phyloP scores from a whole-genome alignment of 2,888 invertebrate species.

The Pheosia gnoma region DNA sequence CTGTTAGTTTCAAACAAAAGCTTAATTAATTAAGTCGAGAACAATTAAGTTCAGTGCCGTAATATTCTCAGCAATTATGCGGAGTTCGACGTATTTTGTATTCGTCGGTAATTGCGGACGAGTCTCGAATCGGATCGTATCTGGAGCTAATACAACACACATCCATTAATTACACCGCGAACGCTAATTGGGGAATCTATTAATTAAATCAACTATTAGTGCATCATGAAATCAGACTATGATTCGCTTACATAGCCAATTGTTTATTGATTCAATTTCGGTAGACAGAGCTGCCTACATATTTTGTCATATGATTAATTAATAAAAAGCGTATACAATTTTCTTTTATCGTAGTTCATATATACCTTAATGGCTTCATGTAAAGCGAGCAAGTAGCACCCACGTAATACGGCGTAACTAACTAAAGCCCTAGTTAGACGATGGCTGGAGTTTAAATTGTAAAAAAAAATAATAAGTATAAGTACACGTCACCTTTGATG shows the following conservation, averaged over 20 bases:
- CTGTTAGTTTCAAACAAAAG: slow-evolving; percentile 85
- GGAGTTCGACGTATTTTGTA: slow-evolving; percentile 82
- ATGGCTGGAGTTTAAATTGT: slow-evolving; percentile 28
- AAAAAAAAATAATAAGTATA: slow-evolving; percentile 35
- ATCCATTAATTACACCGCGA: slow-evolving; percentile 75
- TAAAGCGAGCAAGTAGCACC: slow-evolving; percentile 28
- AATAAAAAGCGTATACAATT: no score
- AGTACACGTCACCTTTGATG: slow-evolving; percentile 18
- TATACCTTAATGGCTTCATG: slow-evolving; percentile 7
- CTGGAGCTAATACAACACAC: slow-evolving; percentile 76
- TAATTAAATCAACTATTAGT: slow-evolving; percentile 71
- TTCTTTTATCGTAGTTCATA: no score
- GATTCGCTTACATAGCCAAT: slow-evolving; percentile 13
- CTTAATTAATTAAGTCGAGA: slow-evolving; percentile 85
- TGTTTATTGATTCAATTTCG: slow-evolving; percentile 17
- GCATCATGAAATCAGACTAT: slow-evolving; percentile 42
- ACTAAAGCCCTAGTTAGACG: slow-evolving; percentile 24
- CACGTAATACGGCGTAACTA: slow-evolving; percentile 15
- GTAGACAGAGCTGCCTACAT: background rate
- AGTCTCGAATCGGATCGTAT: slow-evolving; percentile 78
- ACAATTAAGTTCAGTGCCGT: slow-evolving; percentile 83
- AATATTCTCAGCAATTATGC: slow-evolving; percentile 83
- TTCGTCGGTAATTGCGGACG: slow-evolving; percentile 76
- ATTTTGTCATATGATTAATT: no score
- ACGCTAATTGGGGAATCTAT: slow-evolving; percentile 80